These are phyloP conservation scores for Tretioscincus oriximinensis DNA, from an alignment of 2,113 vertebrate species.

Conservation along the genomic window DNA sequence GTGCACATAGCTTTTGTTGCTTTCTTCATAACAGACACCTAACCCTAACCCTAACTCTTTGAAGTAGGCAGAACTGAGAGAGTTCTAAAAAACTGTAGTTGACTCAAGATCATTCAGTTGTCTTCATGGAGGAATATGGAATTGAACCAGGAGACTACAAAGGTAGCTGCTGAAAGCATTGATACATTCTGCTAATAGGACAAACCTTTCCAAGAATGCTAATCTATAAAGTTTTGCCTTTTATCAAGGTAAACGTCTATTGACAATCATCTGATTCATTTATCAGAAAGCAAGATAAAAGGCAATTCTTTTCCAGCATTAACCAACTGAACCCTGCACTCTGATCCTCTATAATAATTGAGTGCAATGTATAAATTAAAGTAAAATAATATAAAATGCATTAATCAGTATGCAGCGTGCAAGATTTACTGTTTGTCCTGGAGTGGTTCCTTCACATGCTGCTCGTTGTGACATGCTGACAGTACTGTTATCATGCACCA, in stretches of 20 bases:
- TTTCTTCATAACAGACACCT: not conserved
- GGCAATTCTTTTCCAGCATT: conserved; percentile 2
- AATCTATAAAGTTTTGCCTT: not conserved
- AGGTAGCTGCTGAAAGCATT: conserved; percentile 17
- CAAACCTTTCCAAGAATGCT: not conserved
- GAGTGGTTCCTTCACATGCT: not conserved
- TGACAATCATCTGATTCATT: conserved; percentile 34
- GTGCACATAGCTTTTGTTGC: no score
- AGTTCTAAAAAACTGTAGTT: no score
- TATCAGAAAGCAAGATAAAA: conserved; percentile 34
- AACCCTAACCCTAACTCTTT: no score
- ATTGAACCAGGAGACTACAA: no score
- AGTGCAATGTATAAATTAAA: not conserved
- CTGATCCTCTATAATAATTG: not conserved
- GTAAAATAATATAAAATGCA: conserved; percentile 15
- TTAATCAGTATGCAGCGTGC: not conserved
- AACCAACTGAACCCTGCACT: not conserved
- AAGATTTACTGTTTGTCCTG: not conserved
- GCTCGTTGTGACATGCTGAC: not conserved
- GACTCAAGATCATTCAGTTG: no score
- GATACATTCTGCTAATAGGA: conserved; percentile 1
- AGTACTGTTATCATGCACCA: not conserved
- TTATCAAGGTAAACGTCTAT: not conserved
- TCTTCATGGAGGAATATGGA: no score
- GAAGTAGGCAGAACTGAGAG: not conserved